These are phyloP conservation scores for Okapia johnstoni DNA, from an alignment of 2,113 vertebrate genomes.

Conservation along the genomic window DNA sequence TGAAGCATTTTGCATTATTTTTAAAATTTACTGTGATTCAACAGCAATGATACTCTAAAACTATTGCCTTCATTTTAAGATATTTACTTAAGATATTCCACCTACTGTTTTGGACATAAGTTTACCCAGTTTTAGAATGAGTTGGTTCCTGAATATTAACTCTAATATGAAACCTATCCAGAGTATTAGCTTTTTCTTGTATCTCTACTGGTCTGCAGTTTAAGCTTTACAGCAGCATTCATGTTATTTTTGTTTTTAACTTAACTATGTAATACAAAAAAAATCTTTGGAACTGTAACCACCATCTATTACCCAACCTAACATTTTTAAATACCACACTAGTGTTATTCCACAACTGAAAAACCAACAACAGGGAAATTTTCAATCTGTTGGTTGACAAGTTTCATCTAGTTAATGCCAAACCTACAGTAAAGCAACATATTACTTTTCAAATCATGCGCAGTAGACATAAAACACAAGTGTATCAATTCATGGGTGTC, in stretches of 20 bases:
- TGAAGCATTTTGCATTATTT: neutral
- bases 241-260: conserved; percentile 68
- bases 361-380: conserved; percentile 41
- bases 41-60: neutral
- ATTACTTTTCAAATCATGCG: conserved; percentile 62
- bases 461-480: conserved; percentile 64
- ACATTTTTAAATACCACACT: conserved; percentile 59
- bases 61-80: neutral
- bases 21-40: neutral
- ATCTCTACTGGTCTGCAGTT: neutral
- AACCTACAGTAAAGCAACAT: conserved; percentile 60
- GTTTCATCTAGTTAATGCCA: conserved; percentile 41
- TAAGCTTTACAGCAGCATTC: conserved; percentile 51
- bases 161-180: neutral
- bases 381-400: conserved; percentile 58
- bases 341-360: conserved; percentile 69
- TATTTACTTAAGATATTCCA: neutral
- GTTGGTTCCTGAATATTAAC: neutral
- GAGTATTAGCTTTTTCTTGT: neutral
- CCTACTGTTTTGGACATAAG: neutral
- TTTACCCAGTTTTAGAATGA: neutral
- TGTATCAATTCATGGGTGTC: conserved; percentile 52
- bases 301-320: conserved; percentile 47
- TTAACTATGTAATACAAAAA: conserved; percentile 56
- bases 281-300: conserved; percentile 64